A percentile compares a stretch with the other conserved stretches of the same genome.
phyloP scores from a whole-genome alignment of 2,797 vertebrate species.

The Avahi laniger region DNA sequence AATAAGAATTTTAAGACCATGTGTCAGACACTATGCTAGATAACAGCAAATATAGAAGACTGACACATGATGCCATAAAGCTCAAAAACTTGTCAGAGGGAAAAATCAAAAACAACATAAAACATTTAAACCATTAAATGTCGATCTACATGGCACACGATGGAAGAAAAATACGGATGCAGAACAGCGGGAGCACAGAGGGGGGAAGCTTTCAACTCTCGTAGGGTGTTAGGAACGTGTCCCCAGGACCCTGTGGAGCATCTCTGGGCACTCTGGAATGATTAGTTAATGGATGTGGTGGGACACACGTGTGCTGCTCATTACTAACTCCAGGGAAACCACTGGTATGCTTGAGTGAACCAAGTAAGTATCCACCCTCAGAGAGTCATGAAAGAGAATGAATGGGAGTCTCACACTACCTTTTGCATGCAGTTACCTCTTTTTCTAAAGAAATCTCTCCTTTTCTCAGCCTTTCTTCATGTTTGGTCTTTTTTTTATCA shows the following conservation, averaged over 20 bases:
- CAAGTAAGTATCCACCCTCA: not conserved
- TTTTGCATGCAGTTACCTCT: not conserved
- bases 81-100: not conserved
- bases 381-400: not conserved
- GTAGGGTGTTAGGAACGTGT: not conserved
- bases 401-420: not conserved
- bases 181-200: not conserved
- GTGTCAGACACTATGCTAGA: not conserved
- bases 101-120: not conserved
- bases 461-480: not conserved
- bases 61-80: not conserved
- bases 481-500: not conserved
- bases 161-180: not conserved
- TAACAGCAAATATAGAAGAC: not conserved
- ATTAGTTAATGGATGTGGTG: not conserved
- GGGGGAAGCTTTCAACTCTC: not conserved
- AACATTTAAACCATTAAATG: not conserved
- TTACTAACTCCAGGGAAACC: not conserved
- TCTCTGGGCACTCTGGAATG: not conserved
- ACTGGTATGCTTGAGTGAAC: not conserved
- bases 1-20: not conserved
- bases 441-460: slow-evolving; percentile 3
- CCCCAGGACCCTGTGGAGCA: too few species aligned
- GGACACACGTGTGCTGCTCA: not conserved
- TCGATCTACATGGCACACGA: not conserved